Base-by-base conservation (phyloP, 2,888 invertebrate genomes). In the Synergus gifuensis region DNA sequence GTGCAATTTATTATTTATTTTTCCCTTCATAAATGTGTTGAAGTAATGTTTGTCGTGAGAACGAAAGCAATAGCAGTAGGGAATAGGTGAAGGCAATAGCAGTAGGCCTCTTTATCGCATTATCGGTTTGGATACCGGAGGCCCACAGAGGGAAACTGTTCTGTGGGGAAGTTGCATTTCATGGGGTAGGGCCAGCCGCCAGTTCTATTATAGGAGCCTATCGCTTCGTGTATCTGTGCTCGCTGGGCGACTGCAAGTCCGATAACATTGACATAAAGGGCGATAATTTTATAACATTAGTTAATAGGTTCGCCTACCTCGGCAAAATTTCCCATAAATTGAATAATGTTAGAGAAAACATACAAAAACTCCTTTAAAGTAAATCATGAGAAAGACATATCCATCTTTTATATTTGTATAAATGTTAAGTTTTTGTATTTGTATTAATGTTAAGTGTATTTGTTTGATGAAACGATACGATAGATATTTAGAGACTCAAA, bases 211-310 rank as follows among this genome's bases (percentile, higher is more conserved):
- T 85, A 79, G 83, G 77, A 69, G 78, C 84, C 18, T 89, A 89
- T 89, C 89, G 86, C 84, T 62, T 76, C 79, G 79, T 85, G 87
- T 90, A 91, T 91, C 91, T 90, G 81, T 87, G 88, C 86, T 85
- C 84, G 84, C 84, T 83, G 84, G 80, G 77, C 80, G 83, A 83
- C 79, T 83, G 83, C 84, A 85, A 81, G 83, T 82, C 87, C 88
- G 91, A 91, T 91, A 91, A 90, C 90, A 89, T 88, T 91, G 86
- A 89, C 88, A 85, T 85, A 81, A 81, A 77, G 84, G 77, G 82
- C 86, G 89, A 89, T 90, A 88, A 90, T 90, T 88, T 87, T 88
- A 88, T 89, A 90, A 86, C 85, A 87, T 87, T 87, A 86, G 85
- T 87, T 85, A 85, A 89, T 88, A 88, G 67, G 12, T 67, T 67